Base-by-base conservation (phyloP, 2,113 vertebrate genomes). In the Cettia cetti region DNA sequence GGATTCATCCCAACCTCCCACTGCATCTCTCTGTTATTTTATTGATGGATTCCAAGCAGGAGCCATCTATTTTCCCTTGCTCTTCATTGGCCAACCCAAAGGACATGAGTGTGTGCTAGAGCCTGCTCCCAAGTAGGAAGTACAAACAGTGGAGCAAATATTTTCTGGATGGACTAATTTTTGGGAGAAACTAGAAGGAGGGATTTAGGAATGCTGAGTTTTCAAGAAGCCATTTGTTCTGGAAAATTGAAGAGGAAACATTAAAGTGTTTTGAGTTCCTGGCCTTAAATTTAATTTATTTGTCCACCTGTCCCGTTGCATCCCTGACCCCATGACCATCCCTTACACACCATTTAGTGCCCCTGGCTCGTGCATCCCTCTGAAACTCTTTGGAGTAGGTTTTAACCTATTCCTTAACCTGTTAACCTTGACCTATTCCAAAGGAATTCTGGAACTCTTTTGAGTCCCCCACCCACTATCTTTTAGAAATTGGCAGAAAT, bases 351-450 rank as follows among this genome's bases (percentile, higher is more conserved):
- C 22, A 3, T 30, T 70, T 15, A 13, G 30, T 82, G 52, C 39
- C 2, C 4, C 30, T 59, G 61, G 49, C 44, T 75, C 0, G 0
- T 6, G 6, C 18, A 10, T 21, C 45, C 49, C 0, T 7, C 70
- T 44, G 45, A 6, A 24, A 50, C 13, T 39, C 39, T 44, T 35
- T 1, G 1, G 50, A 54, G 13, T 12, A 11, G 2, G 4, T 60
- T 75, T 79, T 45, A 65, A 50, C 19, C 35, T 23, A 6, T 56
- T 66, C 40, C 4, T 42, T 33, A 52, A 44, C 35, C 24, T 5
- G 4, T 23, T 28, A 37, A 66, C n/a, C 27, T 66, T 24, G 16
- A 71, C 20, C 49, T 28, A 5, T 71, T 50, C 57, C 5, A 10
- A 39, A 79, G 47, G n/a, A 71, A 76, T 83, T 80, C 27, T 4